phyloP scores from a whole-genome alignment of 2,888 invertebrate species.

The Bhutanitis thaidina region DNA sequence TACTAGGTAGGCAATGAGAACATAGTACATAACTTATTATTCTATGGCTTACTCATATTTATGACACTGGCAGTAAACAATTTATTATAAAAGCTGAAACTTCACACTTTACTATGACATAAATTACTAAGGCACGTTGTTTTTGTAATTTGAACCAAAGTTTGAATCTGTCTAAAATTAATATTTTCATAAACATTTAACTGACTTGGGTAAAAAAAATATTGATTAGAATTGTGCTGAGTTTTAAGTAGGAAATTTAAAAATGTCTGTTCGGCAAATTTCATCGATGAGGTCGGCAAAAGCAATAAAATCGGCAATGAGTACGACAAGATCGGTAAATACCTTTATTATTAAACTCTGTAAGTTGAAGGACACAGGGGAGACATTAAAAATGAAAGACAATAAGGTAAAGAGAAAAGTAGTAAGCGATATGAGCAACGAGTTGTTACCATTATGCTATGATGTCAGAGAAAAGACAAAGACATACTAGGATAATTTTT shows the following conservation, averaged over 20 bases:
- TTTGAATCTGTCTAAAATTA: background rate
- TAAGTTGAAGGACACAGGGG: background rate
- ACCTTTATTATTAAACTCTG: background rate
- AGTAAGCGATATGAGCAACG: too few species aligned
- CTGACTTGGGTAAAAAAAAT: background rate
- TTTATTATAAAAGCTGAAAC: constrained; percentile 1
- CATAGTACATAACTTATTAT: too few species aligned
- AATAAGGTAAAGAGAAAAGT: too few species aligned
- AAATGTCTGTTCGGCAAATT: constrained; percentile 14
- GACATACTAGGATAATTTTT: too few species aligned
- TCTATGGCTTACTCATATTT: too few species aligned
- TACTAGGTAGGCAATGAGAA: too few species aligned
- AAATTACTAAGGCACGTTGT: background rate
- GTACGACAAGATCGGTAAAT: constrained; percentile 39
- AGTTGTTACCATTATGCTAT: too few species aligned
- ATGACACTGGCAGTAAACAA: constrained; percentile 5
- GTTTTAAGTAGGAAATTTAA: background rate
- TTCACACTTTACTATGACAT: constrained; percentile 4
- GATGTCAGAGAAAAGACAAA: too few species aligned
- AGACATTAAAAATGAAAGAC: background rate
- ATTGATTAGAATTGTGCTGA: constrained; percentile 5
- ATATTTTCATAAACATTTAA: too few species aligned
- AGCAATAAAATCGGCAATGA: constrained; percentile 35
- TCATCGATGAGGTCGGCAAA: constrained; percentile 25
- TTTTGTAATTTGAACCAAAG: too few species aligned